Evolutionary conservation across 2,113 vertebrate species (phyloP).

Genomic region (Baryphthengus martii): DNA sequence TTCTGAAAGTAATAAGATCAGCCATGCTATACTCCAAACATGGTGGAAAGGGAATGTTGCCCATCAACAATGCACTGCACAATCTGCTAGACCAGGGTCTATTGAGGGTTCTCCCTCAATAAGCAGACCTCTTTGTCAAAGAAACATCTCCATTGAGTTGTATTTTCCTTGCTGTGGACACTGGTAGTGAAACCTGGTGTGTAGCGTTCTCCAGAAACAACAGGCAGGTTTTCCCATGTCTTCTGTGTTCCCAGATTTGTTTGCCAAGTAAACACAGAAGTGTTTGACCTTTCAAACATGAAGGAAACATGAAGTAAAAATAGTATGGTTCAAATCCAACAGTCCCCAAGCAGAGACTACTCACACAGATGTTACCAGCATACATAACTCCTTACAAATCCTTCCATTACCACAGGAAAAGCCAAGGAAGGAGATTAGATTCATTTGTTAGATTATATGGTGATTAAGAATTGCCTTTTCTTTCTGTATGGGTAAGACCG

Average conservation of each 20-base stretch:
- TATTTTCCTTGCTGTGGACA: neutral
- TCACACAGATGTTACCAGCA: neutral
- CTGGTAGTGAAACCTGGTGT: neutral
- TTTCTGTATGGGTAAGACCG: neutral
- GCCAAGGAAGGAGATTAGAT: neutral
- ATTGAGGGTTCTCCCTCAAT: neutral
- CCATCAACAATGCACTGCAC: rapidly evolving
- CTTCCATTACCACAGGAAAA: neutral
- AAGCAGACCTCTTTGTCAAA: neutral
- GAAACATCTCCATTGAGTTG: neutral
- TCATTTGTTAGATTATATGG: neutral
- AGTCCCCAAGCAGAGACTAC: neutral
- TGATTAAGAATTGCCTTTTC: neutral
- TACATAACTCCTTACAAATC: neutral
- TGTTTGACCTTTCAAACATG: neutral
- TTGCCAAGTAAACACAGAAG: neutral
- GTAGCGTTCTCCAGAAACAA: neutral
- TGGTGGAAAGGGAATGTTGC: neutral
- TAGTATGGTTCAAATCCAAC: neutral
- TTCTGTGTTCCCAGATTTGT: neutral
- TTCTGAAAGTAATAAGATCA: neutral
- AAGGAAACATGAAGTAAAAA: neutral
- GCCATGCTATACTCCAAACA: neutral
- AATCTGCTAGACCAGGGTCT: neutral
- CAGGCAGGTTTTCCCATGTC: neutral